Evolutionary conservation across 2,113 vertebrate genomes (phyloP).

Genomic region (Brachyistius frenatus): DNA sequence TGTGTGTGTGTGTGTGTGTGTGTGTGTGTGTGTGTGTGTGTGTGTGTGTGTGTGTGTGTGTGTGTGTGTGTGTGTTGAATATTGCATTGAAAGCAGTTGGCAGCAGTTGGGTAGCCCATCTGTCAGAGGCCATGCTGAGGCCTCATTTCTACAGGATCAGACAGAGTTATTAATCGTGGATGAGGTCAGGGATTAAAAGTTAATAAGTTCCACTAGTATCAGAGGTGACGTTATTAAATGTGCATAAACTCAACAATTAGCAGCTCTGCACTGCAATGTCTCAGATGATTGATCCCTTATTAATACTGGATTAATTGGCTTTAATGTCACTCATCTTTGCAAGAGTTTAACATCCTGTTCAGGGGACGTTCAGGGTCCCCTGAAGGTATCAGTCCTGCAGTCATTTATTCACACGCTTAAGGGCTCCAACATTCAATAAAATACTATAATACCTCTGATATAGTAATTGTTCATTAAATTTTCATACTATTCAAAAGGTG

Average conservation of each 20-base stretch:
- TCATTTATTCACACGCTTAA: background rate
- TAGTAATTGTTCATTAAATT: no score
- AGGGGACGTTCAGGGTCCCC: background rate
- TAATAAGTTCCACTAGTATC: constrained; percentile 62
- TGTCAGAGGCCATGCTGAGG: constrained; percentile 48
- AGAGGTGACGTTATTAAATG: constrained; percentile 68
- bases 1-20: constrained; percentile 26
- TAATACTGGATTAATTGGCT: constrained; percentile 28
- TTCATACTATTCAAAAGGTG: no score
- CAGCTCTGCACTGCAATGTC: background rate
- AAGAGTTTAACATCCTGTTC: constrained; percentile 20
- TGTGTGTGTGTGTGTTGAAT: constrained; percentile 50
- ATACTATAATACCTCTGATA: no score
- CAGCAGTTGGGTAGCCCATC: constrained; percentile 70
- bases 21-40: no score
- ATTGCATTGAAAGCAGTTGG: constrained; percentile 64
- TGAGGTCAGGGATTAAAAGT: constrained; percentile 74
- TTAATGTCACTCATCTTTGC: background rate
- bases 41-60: constrained; percentile 28
- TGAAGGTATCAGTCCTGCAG: no score
- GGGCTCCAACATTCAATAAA: background rate
- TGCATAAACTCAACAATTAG: constrained; percentile 45
- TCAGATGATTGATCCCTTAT: constrained; percentile 35
- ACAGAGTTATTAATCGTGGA: constrained; percentile 66
- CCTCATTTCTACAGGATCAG: constrained; percentile 58